These are phyloP conservation scores for Phyllotis vaccarum DNA, from an alignment of 2,797 vertebrate species.

Conservation along the genomic window DNA sequence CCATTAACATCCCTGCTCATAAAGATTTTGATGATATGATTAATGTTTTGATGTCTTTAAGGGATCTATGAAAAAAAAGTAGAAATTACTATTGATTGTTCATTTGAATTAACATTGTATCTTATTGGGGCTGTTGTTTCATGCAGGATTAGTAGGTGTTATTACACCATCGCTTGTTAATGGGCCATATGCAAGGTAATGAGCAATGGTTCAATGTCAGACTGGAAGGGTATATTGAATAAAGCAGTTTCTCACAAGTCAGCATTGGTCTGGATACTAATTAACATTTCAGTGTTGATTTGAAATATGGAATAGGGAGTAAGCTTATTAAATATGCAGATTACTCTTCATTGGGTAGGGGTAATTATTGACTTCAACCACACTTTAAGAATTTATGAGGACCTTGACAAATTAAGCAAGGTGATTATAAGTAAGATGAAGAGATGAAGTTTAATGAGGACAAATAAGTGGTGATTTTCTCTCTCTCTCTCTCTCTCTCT, in stretches of 20 bases:
- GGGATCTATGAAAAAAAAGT: constrained; percentile 23
- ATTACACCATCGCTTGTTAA: constrained; percentile 56
- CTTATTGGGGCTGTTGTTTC: constrained; percentile 56
- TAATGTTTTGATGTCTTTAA: constrained; percentile 47
- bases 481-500: not conserved
- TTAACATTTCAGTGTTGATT: constrained; percentile 70
- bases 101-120: constrained; percentile 11
- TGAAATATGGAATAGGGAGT: constrained; percentile 71
- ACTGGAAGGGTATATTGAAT: constrained; percentile 63
- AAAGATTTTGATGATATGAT: constrained; percentile 55
- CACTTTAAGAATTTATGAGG: constrained; percentile 68
- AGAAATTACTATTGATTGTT: constrained; percentile 68
- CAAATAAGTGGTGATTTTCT: constrained; percentile 61
- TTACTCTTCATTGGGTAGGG: constrained; percentile 63
- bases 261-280: constrained; percentile 63
- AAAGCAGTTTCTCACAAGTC: constrained; percentile 68
- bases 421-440: constrained; percentile 56
- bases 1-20: not conserved
- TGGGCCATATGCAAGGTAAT: not conserved
- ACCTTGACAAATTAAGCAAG: constrained; percentile 73
- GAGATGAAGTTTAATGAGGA: constrained; percentile 49
- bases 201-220: constrained; percentile 64
- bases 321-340: constrained; percentile 77
- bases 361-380: constrained; percentile 70
- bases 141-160: constrained; percentile 42